Conservation (phyloP, 2,888 invertebrate genomes). For the Ceraclea dissimilis region DNA sequence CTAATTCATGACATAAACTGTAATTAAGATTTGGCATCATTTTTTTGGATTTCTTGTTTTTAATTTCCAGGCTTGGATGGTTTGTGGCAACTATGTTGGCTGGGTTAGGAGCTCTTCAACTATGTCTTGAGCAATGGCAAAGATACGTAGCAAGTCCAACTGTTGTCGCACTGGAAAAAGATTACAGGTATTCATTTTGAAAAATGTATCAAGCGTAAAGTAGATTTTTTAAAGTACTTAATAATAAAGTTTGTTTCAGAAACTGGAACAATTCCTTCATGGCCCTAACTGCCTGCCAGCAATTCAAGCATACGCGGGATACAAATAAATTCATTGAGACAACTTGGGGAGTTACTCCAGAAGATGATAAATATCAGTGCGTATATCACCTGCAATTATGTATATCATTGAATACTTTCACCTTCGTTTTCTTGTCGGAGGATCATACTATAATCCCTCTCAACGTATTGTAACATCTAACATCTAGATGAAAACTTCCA, state of each 20-base stretch:
- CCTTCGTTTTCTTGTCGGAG: too few relatives aligned
- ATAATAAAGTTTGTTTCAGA: slow-evolving; percentile 34
- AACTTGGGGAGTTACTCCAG: slow-evolving; percentile 32
- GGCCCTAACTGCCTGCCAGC: slow-evolving; percentile 49
- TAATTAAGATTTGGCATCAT: too few relatives aligned
- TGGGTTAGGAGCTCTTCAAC: slow-evolving; percentile 38
- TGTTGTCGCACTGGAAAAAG: slow-evolving; percentile 55
- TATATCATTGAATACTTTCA: too few relatives aligned
- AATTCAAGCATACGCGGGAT: slow-evolving; percentile 34
- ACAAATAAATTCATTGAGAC: slow-evolving; percentile 33
- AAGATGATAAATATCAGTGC: slow-evolving; percentile 26
- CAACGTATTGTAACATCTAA: too few relatives aligned
- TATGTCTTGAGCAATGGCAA: slow-evolving; percentile 48
- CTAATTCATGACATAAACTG: too few relatives aligned
- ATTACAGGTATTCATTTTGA: slow-evolving; percentile 32
- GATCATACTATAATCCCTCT: neutral
- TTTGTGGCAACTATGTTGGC: slow-evolving; percentile 33
- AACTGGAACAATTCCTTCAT: slow-evolving; percentile 54
- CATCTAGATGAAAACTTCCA: too few relatives aligned
- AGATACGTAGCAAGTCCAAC: slow-evolving; percentile 54
- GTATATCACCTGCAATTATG: too few relatives aligned
- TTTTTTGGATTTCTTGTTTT: neutral
- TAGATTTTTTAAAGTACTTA: too few relatives aligned
- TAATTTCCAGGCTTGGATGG: slow-evolving; percentile 15
- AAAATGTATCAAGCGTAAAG: too few relatives aligned